These are phyloP conservation scores for Leptestheria dahalacensis DNA, from an alignment of 1,140 invertebrate genomes.

Conservation along the genomic window DNA sequence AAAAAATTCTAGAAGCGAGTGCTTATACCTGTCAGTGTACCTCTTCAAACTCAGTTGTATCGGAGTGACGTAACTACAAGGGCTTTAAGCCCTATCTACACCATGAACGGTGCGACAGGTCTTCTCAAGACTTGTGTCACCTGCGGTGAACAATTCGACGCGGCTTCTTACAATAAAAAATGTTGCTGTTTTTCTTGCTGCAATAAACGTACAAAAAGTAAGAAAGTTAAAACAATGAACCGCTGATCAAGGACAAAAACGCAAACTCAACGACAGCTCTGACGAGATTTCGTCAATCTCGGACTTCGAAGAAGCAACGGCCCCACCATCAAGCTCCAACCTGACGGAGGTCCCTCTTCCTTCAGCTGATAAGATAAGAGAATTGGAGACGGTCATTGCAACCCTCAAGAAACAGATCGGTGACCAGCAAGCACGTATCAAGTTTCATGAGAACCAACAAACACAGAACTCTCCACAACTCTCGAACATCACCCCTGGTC, in stretches of 20 bases:
- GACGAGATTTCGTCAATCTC: background rate
- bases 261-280: background rate
- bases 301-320: background rate
- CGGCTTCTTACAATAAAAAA: background rate
- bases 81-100: too few species aligned
- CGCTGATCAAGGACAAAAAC: background rate
- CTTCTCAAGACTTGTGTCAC: background rate
- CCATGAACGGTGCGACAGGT: background rate
- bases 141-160: background rate
- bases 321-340: background rate
- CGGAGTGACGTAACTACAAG: too few species aligned
- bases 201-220: background rate
- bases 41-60: too few species aligned
- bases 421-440: background rate
- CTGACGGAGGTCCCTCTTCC: background rate
- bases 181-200: background rate
- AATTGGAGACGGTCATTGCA: too few species aligned
- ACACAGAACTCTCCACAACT: background rate
- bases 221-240: background rate
- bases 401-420: too few species aligned
- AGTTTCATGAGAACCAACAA: background rate
- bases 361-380: too few species aligned
- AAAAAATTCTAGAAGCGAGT: too few species aligned
- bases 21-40: too few species aligned
- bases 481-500: too few species aligned